Conservation (phyloP, 2,113 vertebrate genomes). For the Gavia stellata region DNA sequence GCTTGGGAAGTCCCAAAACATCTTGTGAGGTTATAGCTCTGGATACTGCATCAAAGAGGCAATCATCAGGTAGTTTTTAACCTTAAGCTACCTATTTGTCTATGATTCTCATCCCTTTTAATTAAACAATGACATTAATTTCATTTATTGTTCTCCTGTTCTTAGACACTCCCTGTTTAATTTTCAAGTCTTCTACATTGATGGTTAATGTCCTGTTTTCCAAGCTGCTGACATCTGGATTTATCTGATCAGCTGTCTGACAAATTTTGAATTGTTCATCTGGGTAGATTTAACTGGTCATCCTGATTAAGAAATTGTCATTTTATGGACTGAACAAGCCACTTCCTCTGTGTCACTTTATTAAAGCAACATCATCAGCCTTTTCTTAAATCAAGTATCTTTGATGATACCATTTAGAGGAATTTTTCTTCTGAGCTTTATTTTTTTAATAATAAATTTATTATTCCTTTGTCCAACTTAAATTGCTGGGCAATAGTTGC, state of each 20-base stretch:
- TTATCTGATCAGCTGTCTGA: neutral
- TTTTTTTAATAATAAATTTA: neutral
- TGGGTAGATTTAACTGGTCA: neutral
- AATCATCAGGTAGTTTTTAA: neutral
- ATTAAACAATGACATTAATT: fast-evolving
- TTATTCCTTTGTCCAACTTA: neutral
- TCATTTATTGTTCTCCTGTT: neutral
- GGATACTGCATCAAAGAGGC: neutral
- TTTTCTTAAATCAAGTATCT: neutral
- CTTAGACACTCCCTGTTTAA: neutral
- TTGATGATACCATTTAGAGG: neutral
- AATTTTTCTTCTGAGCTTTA: neutral
- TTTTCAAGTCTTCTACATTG: neutral
- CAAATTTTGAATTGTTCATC: neutral
- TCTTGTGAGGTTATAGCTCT: neutral
- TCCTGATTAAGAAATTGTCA: neutral
- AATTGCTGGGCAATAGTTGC: neutral
- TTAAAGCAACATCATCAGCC: neutral
- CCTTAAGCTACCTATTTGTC: neutral
- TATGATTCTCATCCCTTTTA: neutral
- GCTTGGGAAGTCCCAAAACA: fast-evolving
- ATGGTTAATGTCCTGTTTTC: neutral
- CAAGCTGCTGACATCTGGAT: neutral
- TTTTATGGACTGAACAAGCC: neutral
- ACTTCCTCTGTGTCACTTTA: neutral